Evolutionary conservation across 1,140 invertebrate genomes (phyloP), one percentile per base, ranked within the genome.

Genomic region (Radopholus similis): DNA sequence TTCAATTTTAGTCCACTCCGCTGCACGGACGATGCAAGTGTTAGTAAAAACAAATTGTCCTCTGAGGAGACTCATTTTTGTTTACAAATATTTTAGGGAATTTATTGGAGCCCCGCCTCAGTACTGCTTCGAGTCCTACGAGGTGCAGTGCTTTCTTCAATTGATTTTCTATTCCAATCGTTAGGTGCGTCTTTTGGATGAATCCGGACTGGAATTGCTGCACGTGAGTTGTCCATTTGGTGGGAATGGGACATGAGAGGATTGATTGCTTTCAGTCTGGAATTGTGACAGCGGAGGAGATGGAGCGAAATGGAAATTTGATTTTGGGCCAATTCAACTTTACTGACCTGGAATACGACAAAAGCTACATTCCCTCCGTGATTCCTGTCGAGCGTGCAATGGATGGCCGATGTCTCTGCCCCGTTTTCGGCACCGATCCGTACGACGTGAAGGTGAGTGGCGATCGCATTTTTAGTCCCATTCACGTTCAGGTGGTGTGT

Each of bases 101-200:
- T 81, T 81, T 56, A 67, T 82, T 32, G 80, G 73, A 2, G 79
- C 79, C 13, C 79, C 79, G 0, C 65, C 64, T n/a, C 78, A 82
- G 47, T 82, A 76, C 58, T 81, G 79, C 44, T 81, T 81, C 68
- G 79, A 81, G 44, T 71, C 73, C 47, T 81, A 81, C 55, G 78
- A 82, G 60, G 77, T 76, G 30, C 47, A 38, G 4, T 28, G n/a
- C 44, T 4, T 26, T n/a, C 30, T 34, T 38, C n/a, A 11, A 40
- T 44, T 21, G 15, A 53, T 23, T 60, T 8, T 54, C 2, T 15
- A 49, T 30, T 11, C 2, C 38, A 13, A 28, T 67, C 42, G 70
- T 47, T 40, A 76, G 74, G 68, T 81, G 5, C 80, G 78, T 2
- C 70, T 81, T 18, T 54, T 81, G 15, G 78, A 81, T 51, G 78